phyloP scores from a whole-genome alignment of 2,888 invertebrate genomes.

The Acleris emargana region DNA sequence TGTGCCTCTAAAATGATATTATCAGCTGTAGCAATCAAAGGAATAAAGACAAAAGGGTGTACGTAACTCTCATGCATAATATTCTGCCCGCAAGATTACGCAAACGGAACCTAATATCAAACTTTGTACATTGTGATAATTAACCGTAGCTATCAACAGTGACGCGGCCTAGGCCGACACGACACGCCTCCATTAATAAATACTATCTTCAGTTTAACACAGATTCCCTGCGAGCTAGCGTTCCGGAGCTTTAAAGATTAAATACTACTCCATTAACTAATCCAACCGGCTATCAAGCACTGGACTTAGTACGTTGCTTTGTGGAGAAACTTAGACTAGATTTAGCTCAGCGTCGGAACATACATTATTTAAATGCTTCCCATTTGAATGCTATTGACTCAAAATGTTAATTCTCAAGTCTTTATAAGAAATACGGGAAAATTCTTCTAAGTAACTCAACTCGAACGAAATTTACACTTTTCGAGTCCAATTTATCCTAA shows the following conservation, averaged over 20 bases:
- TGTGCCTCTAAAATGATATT: no score
- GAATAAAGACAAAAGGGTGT: not conserved
- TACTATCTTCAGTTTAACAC: conserved; percentile 5
- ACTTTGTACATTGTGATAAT: not conserved
- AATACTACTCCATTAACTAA: conserved; percentile 20
- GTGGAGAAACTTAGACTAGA: conserved; percentile 10
- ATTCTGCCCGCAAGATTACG: not conserved
- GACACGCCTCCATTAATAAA: not conserved
- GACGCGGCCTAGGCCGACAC: not conserved
- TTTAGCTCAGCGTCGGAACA: conserved; percentile 3
- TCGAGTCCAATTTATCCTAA: no score
- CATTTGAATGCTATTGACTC: not conserved
- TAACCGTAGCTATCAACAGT: not conserved
- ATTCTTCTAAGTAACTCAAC: no score
- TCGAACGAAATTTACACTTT: no score
- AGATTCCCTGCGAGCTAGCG: conserved; percentile 11
- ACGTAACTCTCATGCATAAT: not conserved
- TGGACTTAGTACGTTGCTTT: conserved; percentile 14
- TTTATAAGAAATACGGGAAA: not conserved
- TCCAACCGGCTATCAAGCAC: conserved; percentile 13
- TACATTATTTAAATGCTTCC: conserved; percentile 6
- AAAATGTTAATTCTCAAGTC: not conserved
- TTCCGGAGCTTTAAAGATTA: conserved; percentile 16
- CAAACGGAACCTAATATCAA: not conserved
- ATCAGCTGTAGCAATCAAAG: no score